Percentiles rank a stretch among this genome's conserved stretches.
phyloP scores from a whole-genome alignment of 37 sponge, comb jelly and placozoan genomes.

The Hormiphora californensis region DNA sequence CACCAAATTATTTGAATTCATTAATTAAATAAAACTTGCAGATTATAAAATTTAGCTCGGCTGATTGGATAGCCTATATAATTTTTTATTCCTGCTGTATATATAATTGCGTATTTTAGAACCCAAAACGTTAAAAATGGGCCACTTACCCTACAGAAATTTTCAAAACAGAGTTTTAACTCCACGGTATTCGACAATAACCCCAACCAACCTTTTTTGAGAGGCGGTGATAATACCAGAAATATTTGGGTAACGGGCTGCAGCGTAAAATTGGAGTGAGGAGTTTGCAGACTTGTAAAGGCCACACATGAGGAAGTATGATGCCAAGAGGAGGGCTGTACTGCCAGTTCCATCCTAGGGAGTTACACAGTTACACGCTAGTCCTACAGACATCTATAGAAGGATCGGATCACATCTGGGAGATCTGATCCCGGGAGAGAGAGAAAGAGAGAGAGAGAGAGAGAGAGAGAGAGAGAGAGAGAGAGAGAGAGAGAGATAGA shows the following conservation, averaged over 20 bases:
- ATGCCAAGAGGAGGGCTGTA: slow-evolving; percentile 1
- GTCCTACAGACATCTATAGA: no score
- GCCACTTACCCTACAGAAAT: background rate
- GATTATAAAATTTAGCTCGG: no score
- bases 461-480: background rate
- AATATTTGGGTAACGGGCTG: background rate
- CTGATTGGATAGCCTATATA: no score
- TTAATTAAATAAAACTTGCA: no score
- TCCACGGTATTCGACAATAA: background rate
- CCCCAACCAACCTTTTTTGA: background rate
- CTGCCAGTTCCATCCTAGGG: slow-evolving; percentile 1
- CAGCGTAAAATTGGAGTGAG: slow-evolving; percentile 30
- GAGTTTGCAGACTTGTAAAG: slow-evolving; percentile 40
- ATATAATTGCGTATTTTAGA: no score
- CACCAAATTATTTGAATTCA: no score
- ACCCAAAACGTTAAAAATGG: background rate
- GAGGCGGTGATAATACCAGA: slow-evolving; percentile 3
- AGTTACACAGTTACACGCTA: no score
- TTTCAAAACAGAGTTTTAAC: background rate
- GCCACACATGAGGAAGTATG: slow-evolving; percentile 30
- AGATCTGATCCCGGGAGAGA: background rate
- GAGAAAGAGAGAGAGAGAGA: background rate
- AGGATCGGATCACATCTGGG: no score
- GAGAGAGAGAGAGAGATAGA: background rate
- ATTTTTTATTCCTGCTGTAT: no score